Conservation (phyloP, 1,140 invertebrate genomes). For the Magallana angulata region DNA sequence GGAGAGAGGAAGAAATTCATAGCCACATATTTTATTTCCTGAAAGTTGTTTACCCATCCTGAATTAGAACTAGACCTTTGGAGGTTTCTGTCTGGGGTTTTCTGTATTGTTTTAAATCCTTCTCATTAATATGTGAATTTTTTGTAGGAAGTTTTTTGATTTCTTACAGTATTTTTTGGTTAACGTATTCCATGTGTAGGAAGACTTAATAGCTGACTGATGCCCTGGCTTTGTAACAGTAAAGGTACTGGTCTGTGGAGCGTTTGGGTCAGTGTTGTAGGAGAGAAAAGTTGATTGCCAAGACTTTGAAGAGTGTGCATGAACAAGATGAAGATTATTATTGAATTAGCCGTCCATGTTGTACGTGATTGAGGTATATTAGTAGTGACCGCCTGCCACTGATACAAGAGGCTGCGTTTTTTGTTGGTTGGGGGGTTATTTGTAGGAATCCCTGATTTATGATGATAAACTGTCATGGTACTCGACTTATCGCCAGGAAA, state of each 20-base stretch:
- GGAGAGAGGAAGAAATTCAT: background rate
- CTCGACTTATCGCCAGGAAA: constrained; percentile 14
- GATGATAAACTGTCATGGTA: background rate
- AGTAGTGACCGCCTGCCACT: background rate
- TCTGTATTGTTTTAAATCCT: too few species aligned
- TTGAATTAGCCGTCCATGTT: background rate
- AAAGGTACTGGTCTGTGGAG: background rate
- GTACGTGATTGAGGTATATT: background rate
- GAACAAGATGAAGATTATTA: background rate
- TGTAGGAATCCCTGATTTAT: background rate
- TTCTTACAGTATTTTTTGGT: too few species aligned
- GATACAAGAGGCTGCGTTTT: background rate
- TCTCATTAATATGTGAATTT: too few species aligned
- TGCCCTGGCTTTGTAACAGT: too few species aligned
- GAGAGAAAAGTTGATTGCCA: background rate
- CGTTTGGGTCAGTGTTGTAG: background rate
- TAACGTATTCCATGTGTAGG: too few species aligned
- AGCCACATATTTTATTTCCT: constrained; percentile 5
- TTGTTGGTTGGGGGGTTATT: background rate
- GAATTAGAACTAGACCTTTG: too few species aligned
- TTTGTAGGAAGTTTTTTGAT: too few species aligned
- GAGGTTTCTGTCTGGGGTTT: too few species aligned
- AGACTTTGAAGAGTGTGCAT: background rate
- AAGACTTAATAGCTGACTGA: too few species aligned
- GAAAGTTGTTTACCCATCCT: background rate